Percentiles rank a stretch among this genome's conserved stretches.
phyloP scores from a whole-genome alignment of 2,113 vertebrate species.

The Syrmaticus mikado region DNA sequence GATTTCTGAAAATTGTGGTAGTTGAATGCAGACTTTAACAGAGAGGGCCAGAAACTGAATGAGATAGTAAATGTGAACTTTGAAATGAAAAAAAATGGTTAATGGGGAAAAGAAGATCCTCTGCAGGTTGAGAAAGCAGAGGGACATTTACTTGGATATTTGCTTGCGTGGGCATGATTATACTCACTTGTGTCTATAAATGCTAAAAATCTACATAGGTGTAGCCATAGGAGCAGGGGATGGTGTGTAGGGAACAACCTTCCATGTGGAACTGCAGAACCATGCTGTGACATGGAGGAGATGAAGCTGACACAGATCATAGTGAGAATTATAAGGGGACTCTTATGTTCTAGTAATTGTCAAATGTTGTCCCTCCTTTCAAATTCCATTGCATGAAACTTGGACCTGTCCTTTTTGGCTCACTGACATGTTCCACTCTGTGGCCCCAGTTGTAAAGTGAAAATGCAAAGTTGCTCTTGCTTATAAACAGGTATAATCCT shows the following conservation, averaged over 20 bases:
- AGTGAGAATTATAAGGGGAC: not conserved
- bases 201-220: not conserved
- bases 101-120: not conserved
- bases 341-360: not conserved
- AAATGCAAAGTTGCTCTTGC: not conserved
- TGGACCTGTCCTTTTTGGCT: not conserved
- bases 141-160: not conserved
- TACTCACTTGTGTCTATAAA: not conserved
- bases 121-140: not conserved
- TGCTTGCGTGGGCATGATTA: not conserved
- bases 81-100: not conserved
- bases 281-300: accelerated
- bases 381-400: not conserved
- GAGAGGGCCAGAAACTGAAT: not conserved
- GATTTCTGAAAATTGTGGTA: not conserved
- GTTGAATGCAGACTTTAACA: not conserved
- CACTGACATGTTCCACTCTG: accelerated
- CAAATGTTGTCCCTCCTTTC: not conserved
- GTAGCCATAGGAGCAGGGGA: not conserved
- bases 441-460: accelerated
- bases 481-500: not conserved
- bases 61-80: not conserved
- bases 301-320: accelerated
- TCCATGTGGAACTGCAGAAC: not conserved
- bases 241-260: no score